Base-by-base conservation (phyloP, 2,797 vertebrate genomes). In the Monodelphis domestica region DNA sequence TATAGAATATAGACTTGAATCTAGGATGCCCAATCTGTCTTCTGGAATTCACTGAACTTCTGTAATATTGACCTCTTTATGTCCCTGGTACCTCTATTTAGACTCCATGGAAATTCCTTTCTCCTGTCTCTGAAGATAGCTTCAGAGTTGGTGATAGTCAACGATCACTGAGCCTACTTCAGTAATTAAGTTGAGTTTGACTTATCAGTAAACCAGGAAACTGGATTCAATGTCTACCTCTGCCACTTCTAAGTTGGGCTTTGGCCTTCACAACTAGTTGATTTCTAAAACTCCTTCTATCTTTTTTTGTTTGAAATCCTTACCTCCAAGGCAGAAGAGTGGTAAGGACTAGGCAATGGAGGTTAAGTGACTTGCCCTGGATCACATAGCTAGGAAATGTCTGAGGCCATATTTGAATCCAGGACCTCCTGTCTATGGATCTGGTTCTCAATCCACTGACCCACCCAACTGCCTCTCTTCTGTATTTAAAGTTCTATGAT, bases 91-190 rank as follows among this genome's bases (percentile, higher is more conserved):
- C 33, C 59, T 63, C 17, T 3, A 10, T 24, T 78, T 78, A 45
- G 63, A 21, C n/a, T 50, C 38, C 38, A 26, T 50, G 38, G 38
- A 96, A 92, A 94, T 88, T 89, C 94, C 94, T 96, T 95, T 97
- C 94, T 97, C 95, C 92, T 90, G 51, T 0, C 57, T 53, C 45
- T 21, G n/a, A 45, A 78, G 63, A 78, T 24, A 45, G 12, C 17
- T 78, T 78, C n/a, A 78, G 9, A 38, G 63, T 15, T 38, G 15
- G 17, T 9, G 17, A 38, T 70, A 70, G 38, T 45, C 63, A 84
- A 17, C 90, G 94, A 95, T 88, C 94, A 94, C 56, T 29, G 53
- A 53, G 89, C 59, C 96, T 89, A 56, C 87, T 93, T 92, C 33
- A 0, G 52, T 63, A 56, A 54, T 87, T 30, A 50, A 95, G 14